Conservation (phyloP, 2,113 vertebrate genomes). For the Hassar affinis region DNA sequence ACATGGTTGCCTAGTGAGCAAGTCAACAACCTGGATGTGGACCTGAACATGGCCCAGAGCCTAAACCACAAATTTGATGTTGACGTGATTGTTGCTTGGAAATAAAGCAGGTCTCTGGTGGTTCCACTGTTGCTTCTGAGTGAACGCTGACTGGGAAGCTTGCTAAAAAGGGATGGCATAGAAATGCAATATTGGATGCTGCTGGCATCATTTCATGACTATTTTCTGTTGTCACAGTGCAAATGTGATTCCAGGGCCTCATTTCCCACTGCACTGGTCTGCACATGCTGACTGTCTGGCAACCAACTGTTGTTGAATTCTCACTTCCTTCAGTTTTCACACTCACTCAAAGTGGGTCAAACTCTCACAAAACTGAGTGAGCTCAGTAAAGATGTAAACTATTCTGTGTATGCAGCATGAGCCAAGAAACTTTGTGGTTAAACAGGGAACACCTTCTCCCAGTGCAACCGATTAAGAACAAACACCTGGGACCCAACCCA, state of each 20-base stretch:
- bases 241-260: background rate
- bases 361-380: background rate
- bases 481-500: background rate
- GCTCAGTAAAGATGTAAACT: background rate
- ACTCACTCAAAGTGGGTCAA: background rate
- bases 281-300: background rate
- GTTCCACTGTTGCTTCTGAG: background rate
- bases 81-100: background rate
- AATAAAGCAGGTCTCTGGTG: background rate
- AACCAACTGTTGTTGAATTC: slow-evolving; percentile 15
- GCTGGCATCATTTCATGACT: background rate
- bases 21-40: background rate
- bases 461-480: background rate
- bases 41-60: background rate
- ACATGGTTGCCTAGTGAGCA: background rate
- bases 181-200: background rate
- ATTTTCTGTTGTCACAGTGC: background rate
- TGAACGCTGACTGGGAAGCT: background rate
- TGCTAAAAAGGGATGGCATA: background rate
- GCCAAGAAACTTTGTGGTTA: background rate
- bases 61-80: background rate
- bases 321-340: background rate
- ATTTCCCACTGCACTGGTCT: background rate
- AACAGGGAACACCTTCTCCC: background rate
- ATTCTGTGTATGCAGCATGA: no score